Evolutionary conservation across 2,113 vertebrate species (phyloP).

Genomic region (Microtus ochrogaster): DNA sequence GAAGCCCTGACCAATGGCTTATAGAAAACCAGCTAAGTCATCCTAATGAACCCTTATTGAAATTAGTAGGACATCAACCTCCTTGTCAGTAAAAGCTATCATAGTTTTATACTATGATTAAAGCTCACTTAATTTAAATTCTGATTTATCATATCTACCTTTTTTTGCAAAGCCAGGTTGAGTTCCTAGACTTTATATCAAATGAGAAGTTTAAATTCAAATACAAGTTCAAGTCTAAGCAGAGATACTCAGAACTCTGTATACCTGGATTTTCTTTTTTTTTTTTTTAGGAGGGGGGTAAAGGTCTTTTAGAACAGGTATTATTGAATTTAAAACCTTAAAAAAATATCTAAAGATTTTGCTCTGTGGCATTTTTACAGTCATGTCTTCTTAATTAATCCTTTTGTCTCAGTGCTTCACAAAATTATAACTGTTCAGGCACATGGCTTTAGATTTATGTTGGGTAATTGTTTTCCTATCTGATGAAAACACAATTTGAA

Average conservation of each 20-base stretch:
- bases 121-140: background rate
- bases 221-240: background rate
- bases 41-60: background rate
- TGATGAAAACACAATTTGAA: background rate
- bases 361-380: background rate
- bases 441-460: background rate
- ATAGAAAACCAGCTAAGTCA: background rate
- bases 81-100: background rate
- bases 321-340: constrained; percentile 24
- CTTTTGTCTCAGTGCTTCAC: background rate
- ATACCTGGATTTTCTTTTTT: background rate
- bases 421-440: background rate
- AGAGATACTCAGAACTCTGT: background rate
- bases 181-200: background rate
- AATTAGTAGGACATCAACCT: background rate
- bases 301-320: background rate
- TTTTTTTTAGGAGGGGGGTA: background rate
- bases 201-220: constrained; percentile 9
- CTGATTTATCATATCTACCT: background rate
- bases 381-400: constrained; percentile 2
- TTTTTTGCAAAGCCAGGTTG: background rate
- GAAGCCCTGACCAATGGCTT: background rate
- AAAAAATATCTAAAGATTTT: constrained; percentile 1
- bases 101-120: background rate
- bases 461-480: background rate